Evolutionary conservation across 1,140 invertebrate species (phyloP), one percentile per base, ranked within the genome.

Genomic region (Leguminivora glycinivorella): DNA sequence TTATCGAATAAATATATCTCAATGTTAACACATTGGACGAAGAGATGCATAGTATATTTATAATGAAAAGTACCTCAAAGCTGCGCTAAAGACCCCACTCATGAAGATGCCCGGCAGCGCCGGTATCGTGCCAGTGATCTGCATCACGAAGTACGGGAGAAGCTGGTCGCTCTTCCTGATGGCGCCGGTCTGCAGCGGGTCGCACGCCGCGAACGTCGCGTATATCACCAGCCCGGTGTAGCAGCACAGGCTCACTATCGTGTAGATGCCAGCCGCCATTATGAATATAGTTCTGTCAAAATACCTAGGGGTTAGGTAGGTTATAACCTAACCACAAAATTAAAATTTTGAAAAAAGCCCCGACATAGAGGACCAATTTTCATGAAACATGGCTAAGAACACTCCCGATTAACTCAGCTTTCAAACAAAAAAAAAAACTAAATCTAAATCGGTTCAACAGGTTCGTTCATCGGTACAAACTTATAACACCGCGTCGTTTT

Each of bases 211-310:
- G 83, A 96, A 97, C 0, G 94, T 94, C 0, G 96, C 96, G 80
- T 95, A 97, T n/a, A 96, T 94, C 0, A 96, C 94, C 7, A 97
- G 90, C 0, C 96, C 96, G 22, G 94, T 95, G 75, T 95, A 95
- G 76, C 94, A 94, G 79, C 94, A 95, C 58, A 95, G 90, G 0
- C 93, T 94, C 0, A 95, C 92, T 2, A 95, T 93, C 70, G 86
- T 92, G 7, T 93, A 90, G 38, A 95, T 93, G 0, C 94, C 93
- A 0, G 83, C 84, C 1, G 90, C 90, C 83, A 92, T 87, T 73
- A 92, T 91, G 68, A 89, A 86, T 52, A 92, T 91, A 17, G 91
- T 92, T 78, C 91, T 92, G 73, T 7, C 67, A 67, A 70, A 63
- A 52, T 22, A 52, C 10, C 14, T 2, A 43, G 5, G 17, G 4